A percentile compares a stretch with the other conserved stretches of the same genome.
Evolutionary conservation across 2,888 invertebrate species (phyloP).

Genomic region (Cataglyphis altisquamis): DNA sequence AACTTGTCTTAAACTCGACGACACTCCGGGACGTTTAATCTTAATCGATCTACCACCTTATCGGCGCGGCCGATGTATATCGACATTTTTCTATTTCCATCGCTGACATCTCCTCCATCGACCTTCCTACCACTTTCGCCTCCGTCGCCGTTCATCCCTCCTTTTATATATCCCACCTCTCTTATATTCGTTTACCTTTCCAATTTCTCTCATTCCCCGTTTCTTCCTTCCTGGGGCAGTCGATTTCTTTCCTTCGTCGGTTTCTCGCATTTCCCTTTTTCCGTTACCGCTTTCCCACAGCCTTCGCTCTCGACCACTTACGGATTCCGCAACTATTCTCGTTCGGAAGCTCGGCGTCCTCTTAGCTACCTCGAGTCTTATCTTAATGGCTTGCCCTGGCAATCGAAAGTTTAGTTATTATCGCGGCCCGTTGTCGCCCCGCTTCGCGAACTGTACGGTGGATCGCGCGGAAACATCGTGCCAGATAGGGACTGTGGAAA

Average conservation of each 20-base stretch:
- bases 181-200: slow-evolving; percentile 1
- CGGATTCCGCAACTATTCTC: slow-evolving; percentile 54
- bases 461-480: slow-evolving; percentile 71
- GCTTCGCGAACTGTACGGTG: slow-evolving; percentile 64
- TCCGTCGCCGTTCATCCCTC: slow-evolving; percentile 30
- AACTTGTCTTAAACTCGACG: slow-evolving; percentile 75
- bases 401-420: slow-evolving; percentile 83
- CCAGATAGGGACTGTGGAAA: slow-evolving; percentile 72
- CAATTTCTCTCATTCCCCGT: neutral
- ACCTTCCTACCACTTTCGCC: slow-evolving; percentile 39
- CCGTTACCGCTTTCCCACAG: slow-evolving; percentile 6
- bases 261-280: slow-evolving; percentile 4
- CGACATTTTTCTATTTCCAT: slow-evolving; percentile 62
- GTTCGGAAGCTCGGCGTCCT: slow-evolving; percentile 41
- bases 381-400: slow-evolving; percentile 79
- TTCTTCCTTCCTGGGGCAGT: neutral
- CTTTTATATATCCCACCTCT: slow-evolving; percentile 5
- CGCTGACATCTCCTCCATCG: slow-evolving; percentile 52
- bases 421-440: slow-evolving; percentile 75
- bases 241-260: slow-evolving; percentile 32
- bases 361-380: slow-evolving; percentile 71
- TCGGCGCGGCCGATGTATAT: slow-evolving; percentile 62
- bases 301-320: slow-evolving; percentile 34
- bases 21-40: slow-evolving; percentile 76
- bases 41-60: slow-evolving; percentile 78